These are phyloP conservation scores for Polypterus bichir DNA, from an alignment of 2,113 vertebrate species.

Conservation along the genomic window DNA sequence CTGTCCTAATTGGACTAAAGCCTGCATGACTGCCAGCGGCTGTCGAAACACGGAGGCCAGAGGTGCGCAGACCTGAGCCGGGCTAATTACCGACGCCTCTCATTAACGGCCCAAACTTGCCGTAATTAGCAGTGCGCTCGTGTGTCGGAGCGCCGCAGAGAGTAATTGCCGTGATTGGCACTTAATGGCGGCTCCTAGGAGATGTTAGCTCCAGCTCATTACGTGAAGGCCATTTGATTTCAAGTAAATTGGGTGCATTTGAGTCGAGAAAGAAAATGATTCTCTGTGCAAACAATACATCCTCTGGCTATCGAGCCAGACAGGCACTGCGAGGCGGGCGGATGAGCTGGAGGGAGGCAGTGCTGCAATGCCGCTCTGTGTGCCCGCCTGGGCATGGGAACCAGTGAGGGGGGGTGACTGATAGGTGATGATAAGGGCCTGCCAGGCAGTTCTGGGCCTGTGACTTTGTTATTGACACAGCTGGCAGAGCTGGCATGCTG, in stretches of 20 bases:
- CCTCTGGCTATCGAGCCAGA: conserved; percentile 31
- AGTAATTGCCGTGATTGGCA: conserved; percentile 48
- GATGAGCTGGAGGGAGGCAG: not conserved
- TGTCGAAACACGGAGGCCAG: not conserved
- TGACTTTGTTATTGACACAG: too few relatives aligned
- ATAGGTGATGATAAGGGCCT: too few relatives aligned
- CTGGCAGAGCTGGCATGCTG: too few relatives aligned
- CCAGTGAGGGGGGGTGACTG: too few relatives aligned
- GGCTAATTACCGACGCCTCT: not conserved
- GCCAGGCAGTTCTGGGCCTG: too few relatives aligned
- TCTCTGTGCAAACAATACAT: conserved; percentile 40
- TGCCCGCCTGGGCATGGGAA: not conserved
- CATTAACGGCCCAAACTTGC: not conserved
- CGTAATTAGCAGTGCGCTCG: conserved; percentile 1
- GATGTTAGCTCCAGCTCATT: conserved; percentile 48
- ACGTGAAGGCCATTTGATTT: conserved; percentile 48
- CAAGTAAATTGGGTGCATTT: conserved; percentile 53
- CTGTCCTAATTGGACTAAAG: too few relatives aligned
- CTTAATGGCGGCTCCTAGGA: conserved; percentile 51
- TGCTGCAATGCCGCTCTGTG: not conserved
- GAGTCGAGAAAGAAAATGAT: conserved; percentile 44
- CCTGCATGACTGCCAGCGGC: not conserved
- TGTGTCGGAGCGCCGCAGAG: conserved; percentile 3
- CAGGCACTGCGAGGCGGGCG: not conserved
- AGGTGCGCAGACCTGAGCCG: not conserved